phyloP scores from a whole-genome alignment of 1,140 invertebrate genomes.

The Papilio polytes region DNA sequence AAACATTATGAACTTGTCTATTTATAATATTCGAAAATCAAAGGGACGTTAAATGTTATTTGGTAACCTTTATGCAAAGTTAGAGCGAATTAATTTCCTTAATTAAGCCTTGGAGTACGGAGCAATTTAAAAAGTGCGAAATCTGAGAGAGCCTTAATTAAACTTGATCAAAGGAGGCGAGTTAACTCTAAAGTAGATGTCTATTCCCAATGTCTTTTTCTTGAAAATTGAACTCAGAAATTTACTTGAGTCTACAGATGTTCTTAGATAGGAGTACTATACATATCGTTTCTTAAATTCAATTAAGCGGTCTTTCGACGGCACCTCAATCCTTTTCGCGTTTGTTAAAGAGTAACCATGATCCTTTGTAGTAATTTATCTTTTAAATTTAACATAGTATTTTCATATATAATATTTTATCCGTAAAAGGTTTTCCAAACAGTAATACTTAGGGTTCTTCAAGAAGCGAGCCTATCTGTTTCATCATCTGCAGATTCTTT shows the following conservation, averaged over 20 bases:
- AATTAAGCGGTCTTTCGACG: not conserved
- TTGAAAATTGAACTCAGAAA: not conserved
- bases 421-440: too few relatives aligned
- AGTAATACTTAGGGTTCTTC: too few relatives aligned
- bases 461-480: too few relatives aligned
- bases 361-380: not conserved
- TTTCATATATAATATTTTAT: too few relatives aligned
- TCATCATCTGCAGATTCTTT: too few relatives aligned
- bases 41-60: constrained; percentile 28
- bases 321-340: not conserved
- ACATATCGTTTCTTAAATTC: not conserved
- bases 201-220: constrained; percentile 28
- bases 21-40: constrained; percentile 13
- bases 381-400: not conserved
- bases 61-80: constrained; percentile 28
- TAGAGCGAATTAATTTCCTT: constrained; percentile 44
- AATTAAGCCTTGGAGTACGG: constrained; percentile 47
- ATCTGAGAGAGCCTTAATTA: constrained; percentile 52
- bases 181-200: constrained; percentile 3
- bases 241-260: not conserved
- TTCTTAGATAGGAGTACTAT: not conserved
- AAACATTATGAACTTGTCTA: not conserved
- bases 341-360: not conserved
- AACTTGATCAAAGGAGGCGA: constrained; percentile 49
- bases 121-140: constrained; percentile 53